A percentile compares a stretch with the other conserved stretches of the same genome.
These are phyloP conservation scores for Anodontia alba DNA, from an alignment of 2,888 invertebrate species.

Conservation along the genomic window DNA sequence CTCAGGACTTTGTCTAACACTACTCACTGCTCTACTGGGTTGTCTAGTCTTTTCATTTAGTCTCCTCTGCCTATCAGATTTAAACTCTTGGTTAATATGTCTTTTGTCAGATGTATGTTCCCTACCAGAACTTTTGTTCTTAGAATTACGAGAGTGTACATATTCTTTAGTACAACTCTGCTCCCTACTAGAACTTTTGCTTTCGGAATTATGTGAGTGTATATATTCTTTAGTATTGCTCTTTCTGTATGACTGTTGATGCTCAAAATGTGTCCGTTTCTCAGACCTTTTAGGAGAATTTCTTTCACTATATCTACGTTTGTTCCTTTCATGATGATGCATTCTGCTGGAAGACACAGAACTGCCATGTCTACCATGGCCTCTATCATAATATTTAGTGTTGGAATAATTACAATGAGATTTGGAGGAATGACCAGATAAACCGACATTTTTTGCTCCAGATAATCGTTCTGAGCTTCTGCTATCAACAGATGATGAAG, in stretches of 20 bases:
- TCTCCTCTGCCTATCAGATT: too few species aligned
- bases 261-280: too few species aligned
- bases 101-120: not conserved
- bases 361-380: not conserved
- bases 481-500: constrained; percentile 1
- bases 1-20: too few species aligned
- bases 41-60: too few species aligned
- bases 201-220: not conserved
- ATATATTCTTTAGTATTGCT: not conserved
- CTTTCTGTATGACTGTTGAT: not conserved
- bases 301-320: too few species aligned
- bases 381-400: not conserved
- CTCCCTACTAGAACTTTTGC: not conserved
- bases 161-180: not conserved
- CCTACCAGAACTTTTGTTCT: not conserved
- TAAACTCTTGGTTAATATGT: not conserved
- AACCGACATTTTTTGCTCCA: not conserved
- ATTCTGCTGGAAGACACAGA: not conserved
- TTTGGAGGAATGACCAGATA: not conserved
- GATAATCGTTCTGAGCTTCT: not conserved
- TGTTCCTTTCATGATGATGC: not conserved
- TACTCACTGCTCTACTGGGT: too few species aligned
- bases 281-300: too few species aligned
- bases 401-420: not conserved
- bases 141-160: not conserved